Percentiles rank a stretch among this genome's conserved stretches.
Conservation (phyloP, 1,140 invertebrate genomes). For the Caenorhabditis brenneri region DNA sequence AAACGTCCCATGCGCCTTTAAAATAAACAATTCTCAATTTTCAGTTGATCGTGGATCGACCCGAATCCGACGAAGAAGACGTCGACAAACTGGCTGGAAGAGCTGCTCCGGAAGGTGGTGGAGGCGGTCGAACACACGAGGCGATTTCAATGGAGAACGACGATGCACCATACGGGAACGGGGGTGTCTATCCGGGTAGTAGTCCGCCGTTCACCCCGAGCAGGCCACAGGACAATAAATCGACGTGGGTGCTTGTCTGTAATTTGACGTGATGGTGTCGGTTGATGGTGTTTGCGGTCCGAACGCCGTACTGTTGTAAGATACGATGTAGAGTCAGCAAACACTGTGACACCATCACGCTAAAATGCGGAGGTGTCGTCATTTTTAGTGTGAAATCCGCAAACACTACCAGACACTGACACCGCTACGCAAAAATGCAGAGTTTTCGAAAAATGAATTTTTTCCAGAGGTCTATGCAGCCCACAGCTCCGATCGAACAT, state of each 20-base stretch:
- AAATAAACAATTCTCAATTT: background rate
- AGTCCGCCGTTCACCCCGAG: conserved; percentile 38
- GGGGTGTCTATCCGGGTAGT: conserved; percentile 43
- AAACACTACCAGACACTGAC: too few relatives aligned
- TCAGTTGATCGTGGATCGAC: conserved; percentile 37
- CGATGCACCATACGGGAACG: conserved; percentile 11
- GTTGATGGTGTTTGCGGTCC: too few relatives aligned
- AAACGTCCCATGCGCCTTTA: too few relatives aligned
- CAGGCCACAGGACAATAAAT: conserved; percentile 47
- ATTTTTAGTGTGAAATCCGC: too few relatives aligned
- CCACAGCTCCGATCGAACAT: conserved; percentile 49
- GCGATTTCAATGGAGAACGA: background rate
- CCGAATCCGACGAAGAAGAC: conserved; percentile 44
- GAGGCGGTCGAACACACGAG: background rate
- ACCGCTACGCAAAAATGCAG: too few relatives aligned
- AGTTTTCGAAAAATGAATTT: background rate
- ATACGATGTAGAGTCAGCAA: too few relatives aligned
- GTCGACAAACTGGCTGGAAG: conserved; percentile 28
- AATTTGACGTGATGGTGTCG: too few relatives aligned
- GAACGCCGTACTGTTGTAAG: too few relatives aligned
- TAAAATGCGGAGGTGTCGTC: too few relatives aligned
- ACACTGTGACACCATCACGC: too few relatives aligned
- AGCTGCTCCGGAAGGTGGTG: background rate
- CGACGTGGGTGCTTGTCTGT: background rate
- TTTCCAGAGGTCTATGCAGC: conserved; percentile 49